Conservation (phyloP, 2,113 vertebrate species). For the Mirza zaza region DNA sequence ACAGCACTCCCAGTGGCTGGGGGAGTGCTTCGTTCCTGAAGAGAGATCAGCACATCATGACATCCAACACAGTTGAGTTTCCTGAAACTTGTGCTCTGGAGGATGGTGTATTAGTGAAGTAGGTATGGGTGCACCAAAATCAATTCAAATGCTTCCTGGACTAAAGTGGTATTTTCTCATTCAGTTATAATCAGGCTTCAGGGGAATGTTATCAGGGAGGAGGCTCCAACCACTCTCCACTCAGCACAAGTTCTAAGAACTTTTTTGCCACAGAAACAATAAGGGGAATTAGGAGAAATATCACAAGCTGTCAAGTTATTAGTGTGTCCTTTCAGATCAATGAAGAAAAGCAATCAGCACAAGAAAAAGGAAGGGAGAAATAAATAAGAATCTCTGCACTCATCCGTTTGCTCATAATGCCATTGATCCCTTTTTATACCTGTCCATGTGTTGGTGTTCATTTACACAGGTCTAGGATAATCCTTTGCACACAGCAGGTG, state of each 20-base stretch:
- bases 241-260: conserved; percentile 20
- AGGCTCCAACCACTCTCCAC: neutral
- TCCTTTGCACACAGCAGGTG: neutral
- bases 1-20: neutral
- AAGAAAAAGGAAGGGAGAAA: conserved; percentile 24
- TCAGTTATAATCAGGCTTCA: neutral
- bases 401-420: neutral
- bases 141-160: conserved; percentile 36
- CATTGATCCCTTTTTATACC: neutral
- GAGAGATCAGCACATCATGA: neutral
- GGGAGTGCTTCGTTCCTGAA: neutral
- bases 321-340: conserved; percentile 17
- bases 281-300: neutral
- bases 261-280: conserved; percentile 20
- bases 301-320: conserved; percentile 2
- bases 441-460: neutral
- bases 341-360: conserved; percentile 16
- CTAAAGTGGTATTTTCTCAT: neutral
- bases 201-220: neutral
- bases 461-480: neutral
- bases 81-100: neutral
- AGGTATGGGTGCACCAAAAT: neutral
- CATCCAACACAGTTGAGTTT: neutral
- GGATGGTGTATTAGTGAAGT: neutral
- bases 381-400: neutral